A percentile compares a stretch with the other conserved stretches of the same genome.
phyloP scores from a whole-genome alignment of 2,797 vertebrate species.

The Poecilia picta region DNA sequence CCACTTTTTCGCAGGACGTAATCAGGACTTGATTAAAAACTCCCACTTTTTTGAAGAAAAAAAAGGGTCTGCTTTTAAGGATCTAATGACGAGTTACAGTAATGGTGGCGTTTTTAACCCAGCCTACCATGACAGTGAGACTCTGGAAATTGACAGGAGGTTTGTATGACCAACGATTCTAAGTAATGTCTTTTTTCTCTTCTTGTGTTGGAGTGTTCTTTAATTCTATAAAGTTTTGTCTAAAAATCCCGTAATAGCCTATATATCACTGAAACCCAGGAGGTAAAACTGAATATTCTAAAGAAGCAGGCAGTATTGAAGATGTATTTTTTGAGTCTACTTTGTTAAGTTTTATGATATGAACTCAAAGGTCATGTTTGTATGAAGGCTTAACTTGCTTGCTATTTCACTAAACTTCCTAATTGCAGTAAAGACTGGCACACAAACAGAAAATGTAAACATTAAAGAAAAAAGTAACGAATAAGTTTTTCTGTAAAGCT shows the following conservation, averaged over 20 bases:
- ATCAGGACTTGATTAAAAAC: constrained; percentile 19
- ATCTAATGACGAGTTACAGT: constrained; percentile 71
- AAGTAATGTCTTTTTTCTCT: neutral
- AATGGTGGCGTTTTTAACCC: constrained; percentile 66
- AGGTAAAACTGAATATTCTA: neutral
- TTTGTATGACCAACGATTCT: constrained; percentile 53
- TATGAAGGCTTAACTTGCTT: neutral
- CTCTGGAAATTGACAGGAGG: constrained; percentile 83
- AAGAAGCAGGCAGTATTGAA: neutral
- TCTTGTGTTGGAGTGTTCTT: neutral
- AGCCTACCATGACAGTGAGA: constrained; percentile 85
- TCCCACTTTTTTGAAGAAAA: constrained; percentile 7
- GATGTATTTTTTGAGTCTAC: neutral
- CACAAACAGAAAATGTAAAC: neutral
- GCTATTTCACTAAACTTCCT: neutral
- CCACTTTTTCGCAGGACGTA: neutral
- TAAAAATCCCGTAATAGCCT: neutral
- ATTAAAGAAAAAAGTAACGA: neutral
- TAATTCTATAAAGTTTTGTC: neutral
- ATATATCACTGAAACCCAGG: neutral
- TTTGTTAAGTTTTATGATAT: neutral
- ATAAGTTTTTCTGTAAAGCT: neutral
- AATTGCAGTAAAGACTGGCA: neutral
- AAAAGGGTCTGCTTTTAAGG: constrained; percentile 27
- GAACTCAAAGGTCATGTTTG: constrained; percentile 3